Evolutionary conservation across 1,140 invertebrate genomes (phyloP), one percentile per base, ranked within the genome.

Genomic region (Andricus grossulariae): DNA sequence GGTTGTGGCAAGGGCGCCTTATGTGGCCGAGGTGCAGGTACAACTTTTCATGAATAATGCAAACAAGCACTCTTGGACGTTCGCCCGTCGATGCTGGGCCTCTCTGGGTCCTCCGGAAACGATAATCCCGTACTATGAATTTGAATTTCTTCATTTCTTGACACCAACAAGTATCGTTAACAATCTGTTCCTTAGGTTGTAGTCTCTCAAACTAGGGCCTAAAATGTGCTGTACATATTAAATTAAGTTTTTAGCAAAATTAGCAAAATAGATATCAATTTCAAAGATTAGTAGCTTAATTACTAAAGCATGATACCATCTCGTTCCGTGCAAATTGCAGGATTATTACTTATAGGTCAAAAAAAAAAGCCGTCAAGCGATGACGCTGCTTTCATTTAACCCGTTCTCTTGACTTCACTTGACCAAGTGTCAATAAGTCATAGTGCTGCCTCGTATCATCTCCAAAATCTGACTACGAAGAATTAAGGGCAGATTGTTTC

Each of bases 361-460:
- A 83, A 81, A 77, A 80, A 80, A 54, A 60, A 66, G 13, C 16
- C 13, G 8, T 66, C 39, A 55, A 45, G 12, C 49, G 45, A 71
- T 78, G 78, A 76, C 74, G 78, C 79, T 78, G 82, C 75, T 80
- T 72, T 82, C 78, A 84, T 82, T 89, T 88, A 85, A 88, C 88
- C 88, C 86, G 72, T 79, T 83, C 85, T 78, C 77, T 89, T 89
- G 85, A 89, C 86, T 85, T 88, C 87, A 88, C 86, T 89, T 89
- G 87, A 88, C 88, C 87, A 84, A 86, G 88, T 88, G 88, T 88
- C 88, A 89, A 88, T 88, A 88, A 85, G 85, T 84, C 82, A 54
- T 51, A 57, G 72, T 76, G 57, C 32, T 49, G 75, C 50, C 77
- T 57, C 74, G 18, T 51, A 18, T 71, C 78, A 77, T 84, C 75